Percentiles rank a stretch among this genome's conserved stretches.
These are phyloP conservation scores for Heloderma charlesbogerti DNA, from an alignment of 2,113 vertebrate genomes.

Conservation along the genomic window DNA sequence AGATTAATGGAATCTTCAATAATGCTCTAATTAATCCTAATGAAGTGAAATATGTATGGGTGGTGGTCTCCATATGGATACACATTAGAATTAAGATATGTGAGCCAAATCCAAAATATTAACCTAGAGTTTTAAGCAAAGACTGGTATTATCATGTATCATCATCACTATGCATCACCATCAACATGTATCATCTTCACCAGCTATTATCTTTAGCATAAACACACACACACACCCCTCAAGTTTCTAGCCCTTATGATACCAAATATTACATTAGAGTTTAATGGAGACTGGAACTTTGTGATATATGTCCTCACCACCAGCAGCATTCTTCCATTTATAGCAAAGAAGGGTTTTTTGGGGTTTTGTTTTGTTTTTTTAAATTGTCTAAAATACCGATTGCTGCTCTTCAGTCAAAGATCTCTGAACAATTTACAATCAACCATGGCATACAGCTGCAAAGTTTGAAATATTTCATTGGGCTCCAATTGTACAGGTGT, in stretches of 20 bases:
- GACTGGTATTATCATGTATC: not conserved
- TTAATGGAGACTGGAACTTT: not conserved
- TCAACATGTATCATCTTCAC: not conserved
- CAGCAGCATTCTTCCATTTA: not conserved
- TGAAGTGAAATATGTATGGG: conserved; percentile 59
- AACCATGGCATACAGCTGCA: not conserved
- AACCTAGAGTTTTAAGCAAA: not conserved
- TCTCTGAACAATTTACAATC: not conserved
- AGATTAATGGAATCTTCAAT: conserved; percentile 75
- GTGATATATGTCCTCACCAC: not conserved
- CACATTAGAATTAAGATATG: conserved; percentile 58
- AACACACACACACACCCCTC: not conserved
- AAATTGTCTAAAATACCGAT: not conserved
- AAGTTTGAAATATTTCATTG: not conserved
- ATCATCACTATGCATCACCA: not conserved
- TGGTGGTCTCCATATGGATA: conserved; percentile 47
- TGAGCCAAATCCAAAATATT: not conserved
- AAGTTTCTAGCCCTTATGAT: not conserved
- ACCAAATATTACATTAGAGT: not conserved
- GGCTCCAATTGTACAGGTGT: too few species aligned
- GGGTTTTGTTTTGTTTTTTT: not conserved
- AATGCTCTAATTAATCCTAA: conserved; percentile 67
- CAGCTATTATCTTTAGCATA: not conserved
- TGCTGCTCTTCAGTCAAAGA: not conserved
- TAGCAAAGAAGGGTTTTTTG: too few species aligned